Conservation (phyloP, 1,140 invertebrate species). For the Procambarus clarkii region DNA sequence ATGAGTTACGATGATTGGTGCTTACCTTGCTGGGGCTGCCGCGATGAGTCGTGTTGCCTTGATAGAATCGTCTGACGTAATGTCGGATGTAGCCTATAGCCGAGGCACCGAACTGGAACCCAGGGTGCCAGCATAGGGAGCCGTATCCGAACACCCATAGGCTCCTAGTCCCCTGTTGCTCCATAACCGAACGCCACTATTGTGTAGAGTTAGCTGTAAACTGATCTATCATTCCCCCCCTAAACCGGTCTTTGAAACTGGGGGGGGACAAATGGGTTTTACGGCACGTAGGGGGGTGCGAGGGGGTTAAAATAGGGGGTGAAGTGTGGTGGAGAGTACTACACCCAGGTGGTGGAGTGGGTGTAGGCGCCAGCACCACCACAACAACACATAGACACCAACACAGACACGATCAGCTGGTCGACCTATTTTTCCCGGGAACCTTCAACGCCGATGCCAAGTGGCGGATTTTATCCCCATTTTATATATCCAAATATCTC, state of each 20-base stretch:
- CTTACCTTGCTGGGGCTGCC: slow-evolving; percentile 86
- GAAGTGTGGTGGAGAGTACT: too few species aligned
- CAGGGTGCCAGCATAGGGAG: slow-evolving; percentile 90
- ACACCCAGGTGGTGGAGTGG: neutral
- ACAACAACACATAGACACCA: neutral
- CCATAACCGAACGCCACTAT: neutral
- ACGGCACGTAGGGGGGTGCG: neutral
- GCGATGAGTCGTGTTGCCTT: slow-evolving; percentile 89
- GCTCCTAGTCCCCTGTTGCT: slow-evolving; percentile 55
- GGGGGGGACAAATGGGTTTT: neutral
- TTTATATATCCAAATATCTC: neutral
- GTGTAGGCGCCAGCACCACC: neutral
- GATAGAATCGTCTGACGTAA: slow-evolving; percentile 88
- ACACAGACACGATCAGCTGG: slow-evolving; percentile 49
- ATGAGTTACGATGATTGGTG: neutral
- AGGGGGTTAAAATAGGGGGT: neutral
- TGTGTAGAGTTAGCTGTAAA: too few species aligned
- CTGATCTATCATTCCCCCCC: too few species aligned
- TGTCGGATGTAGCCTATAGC: slow-evolving; percentile 85
- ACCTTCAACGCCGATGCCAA: slow-evolving; percentile 10
- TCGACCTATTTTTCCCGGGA: slow-evolving; percentile 61
- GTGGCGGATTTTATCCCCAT: slow-evolving; percentile 8
- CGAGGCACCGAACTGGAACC: slow-evolving; percentile 85
- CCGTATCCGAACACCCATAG: slow-evolving; percentile 92
- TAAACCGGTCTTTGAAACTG: neutral